Evolutionary conservation across 2,797 vertebrate species (phyloP).

Genomic region (Basileuterus tristriatus): DNA sequence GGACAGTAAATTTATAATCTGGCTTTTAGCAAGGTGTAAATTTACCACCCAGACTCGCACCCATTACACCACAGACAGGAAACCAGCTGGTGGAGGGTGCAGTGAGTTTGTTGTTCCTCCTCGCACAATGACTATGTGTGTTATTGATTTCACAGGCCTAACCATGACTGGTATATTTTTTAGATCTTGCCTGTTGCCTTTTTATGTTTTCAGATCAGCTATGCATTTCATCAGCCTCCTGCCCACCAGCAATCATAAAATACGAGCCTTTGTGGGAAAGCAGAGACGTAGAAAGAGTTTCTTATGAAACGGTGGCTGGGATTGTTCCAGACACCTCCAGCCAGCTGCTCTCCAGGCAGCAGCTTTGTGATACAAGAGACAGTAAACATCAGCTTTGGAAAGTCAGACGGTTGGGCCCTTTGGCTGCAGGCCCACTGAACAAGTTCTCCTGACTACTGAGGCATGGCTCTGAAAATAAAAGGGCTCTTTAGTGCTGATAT

Average conservation of each 20-base stretch:
- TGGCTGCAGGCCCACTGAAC: slow-evolving; percentile 4
- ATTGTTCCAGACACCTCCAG: slow-evolving; percentile 65
- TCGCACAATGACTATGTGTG: slow-evolving; percentile 27
- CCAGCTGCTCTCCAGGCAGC: slow-evolving; percentile 56
- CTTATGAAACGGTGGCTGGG: slow-evolving; percentile 45
- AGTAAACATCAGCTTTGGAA: slow-evolving; percentile 36
- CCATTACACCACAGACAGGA: slow-evolving; percentile 59
- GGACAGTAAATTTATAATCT: slow-evolving; percentile 49
- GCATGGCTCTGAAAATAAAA: slow-evolving; percentile 8
- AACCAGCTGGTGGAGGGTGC: slow-evolving; percentile 32
- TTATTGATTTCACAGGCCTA: slow-evolving; percentile 49
- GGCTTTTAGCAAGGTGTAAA: slow-evolving; percentile 10
- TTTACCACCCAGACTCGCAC: slow-evolving; percentile 35
- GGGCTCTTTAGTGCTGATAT: slow-evolving; percentile 16
- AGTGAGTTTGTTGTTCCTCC: slow-evolving; percentile 46
- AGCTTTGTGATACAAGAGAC: slow-evolving; percentile 37
- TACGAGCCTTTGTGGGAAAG: slow-evolving; percentile 51
- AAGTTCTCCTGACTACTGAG: slow-evolving; percentile 33
- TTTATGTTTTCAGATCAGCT: slow-evolving; percentile 35
- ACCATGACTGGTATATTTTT: slow-evolving; percentile 41
- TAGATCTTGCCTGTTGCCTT: slow-evolving; percentile 29
- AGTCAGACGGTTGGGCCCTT: slow-evolving; percentile 16
- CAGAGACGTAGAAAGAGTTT: slow-evolving; percentile 47
- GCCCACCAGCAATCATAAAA: slow-evolving; percentile 55
- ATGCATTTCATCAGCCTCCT: slow-evolving; percentile 54